Evolutionary conservation across 1,140 invertebrate genomes (phyloP).

Genomic region (Hormaphis cornu): DNA sequence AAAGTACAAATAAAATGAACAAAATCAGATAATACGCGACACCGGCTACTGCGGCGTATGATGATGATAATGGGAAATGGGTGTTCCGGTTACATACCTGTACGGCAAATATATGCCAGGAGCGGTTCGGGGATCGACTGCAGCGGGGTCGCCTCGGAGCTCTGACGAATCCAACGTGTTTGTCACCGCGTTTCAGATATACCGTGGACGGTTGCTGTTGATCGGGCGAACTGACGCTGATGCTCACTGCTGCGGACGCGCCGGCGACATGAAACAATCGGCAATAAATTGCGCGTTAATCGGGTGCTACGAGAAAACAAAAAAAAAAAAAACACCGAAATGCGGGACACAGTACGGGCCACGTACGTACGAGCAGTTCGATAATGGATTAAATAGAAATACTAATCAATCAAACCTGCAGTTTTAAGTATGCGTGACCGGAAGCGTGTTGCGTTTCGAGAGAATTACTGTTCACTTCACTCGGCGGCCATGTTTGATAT

Average conservation of each 20-base stretch:
- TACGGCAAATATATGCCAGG: slow-evolving; percentile 15
- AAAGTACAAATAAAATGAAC: not conserved
- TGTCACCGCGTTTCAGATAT: not conserved
- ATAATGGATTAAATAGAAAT: not conserved
- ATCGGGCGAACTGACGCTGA: too few relatives aligned
- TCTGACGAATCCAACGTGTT: not conserved
- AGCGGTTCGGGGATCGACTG: not conserved
- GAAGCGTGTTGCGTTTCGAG: not conserved
- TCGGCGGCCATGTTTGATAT: slow-evolving; percentile 31
- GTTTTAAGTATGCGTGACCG: slow-evolving; percentile 12
- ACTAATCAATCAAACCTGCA: slow-evolving; percentile 14
- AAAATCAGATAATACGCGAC: not conserved
- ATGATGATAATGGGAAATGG: too few relatives aligned
- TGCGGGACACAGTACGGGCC: not conserved
- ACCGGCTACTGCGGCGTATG: not conserved
- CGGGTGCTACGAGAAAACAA: not conserved
- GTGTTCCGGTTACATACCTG: too few relatives aligned
- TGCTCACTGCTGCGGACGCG: not conserved
- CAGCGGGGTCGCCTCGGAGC: not conserved
- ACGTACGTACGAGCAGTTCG: not conserved
- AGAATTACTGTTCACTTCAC: not conserved
- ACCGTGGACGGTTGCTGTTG: not conserved
- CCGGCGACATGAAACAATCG: not conserved
- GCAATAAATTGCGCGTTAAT: not conserved
- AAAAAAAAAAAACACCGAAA: not conserved